Conservation (phyloP, 2,113 vertebrate species). For the Ahaetulla prasina region DNA sequence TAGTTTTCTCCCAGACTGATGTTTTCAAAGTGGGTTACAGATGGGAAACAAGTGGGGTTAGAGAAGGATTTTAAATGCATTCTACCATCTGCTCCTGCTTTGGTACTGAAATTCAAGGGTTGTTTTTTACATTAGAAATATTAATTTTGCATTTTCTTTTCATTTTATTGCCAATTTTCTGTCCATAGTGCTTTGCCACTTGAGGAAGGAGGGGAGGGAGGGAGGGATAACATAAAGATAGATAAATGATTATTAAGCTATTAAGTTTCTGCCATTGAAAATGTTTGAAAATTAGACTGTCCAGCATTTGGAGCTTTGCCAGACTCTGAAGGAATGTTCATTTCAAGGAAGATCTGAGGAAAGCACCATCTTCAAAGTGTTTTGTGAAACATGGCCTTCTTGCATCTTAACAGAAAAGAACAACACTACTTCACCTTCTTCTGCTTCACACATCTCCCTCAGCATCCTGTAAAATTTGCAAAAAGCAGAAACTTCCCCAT, state of each 20-base stretch:
- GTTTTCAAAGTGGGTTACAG: neutral
- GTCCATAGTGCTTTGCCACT: neutral
- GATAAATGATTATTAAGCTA: neutral
- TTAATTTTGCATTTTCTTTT: neutral
- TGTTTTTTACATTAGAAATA: neutral
- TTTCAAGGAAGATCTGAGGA: neutral
- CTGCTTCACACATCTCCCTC: neutral
- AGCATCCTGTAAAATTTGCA: neutral
- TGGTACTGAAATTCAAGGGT: neutral
- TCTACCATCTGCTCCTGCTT: neutral
- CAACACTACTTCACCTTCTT: neutral
- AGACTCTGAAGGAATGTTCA: neutral
- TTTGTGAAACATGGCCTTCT: neutral
- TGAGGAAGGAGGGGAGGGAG: neutral
- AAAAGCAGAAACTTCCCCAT: neutral
- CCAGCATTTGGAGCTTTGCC: neutral
- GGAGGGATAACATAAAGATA: neutral
- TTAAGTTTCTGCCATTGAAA: neutral
- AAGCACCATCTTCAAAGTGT: neutral
- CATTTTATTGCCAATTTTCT: neutral
- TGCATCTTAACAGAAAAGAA: neutral
- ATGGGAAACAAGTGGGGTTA: neutral
- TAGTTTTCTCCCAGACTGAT: neutral
- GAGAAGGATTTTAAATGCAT: neutral
- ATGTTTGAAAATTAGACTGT: neutral